A percentile compares a stretch with the other conserved stretches of the same genome.
phyloP scores from a whole-genome alignment of 2,888 invertebrate species.

The Cheilosia grossa region DNA sequence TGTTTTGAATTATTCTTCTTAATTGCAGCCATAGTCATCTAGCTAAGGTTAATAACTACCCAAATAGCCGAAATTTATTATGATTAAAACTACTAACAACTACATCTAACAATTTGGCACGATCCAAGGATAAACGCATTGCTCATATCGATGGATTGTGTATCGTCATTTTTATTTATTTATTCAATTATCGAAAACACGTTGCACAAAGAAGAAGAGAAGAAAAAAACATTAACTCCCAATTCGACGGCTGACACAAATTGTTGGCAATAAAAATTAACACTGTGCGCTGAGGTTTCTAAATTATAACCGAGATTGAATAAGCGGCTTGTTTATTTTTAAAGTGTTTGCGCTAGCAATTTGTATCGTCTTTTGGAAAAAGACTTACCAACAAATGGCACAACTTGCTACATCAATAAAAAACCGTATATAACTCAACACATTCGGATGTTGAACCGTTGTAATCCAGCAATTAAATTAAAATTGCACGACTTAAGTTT shows the following conservation, averaged over 20 bases:
- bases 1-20: neutral
- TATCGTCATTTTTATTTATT: conserved; percentile 34
- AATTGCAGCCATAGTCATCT: neutral
- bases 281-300: conserved; percentile 34
- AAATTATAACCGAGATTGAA: conserved; percentile 42
- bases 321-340: conserved; percentile 4
- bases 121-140: conserved; percentile 41
- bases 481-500: conserved; percentile 42
- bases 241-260: conserved; percentile 55
- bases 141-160: conserved; percentile 24
- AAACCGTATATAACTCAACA: neutral
- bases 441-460: neutral
- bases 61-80: no score
- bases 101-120: conserved; percentile 34
- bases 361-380: neutral
- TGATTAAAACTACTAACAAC: neutral
- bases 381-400: conserved; percentile 15
- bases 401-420: conserved; percentile 38
- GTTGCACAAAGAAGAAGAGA: conserved; percentile 10
- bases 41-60: no score
- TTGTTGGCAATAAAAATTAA: conserved; percentile 60
- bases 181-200: conserved; percentile 37
- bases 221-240: conserved; percentile 41
- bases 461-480: conserved; percentile 21
- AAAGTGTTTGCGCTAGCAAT: neutral